A percentile compares a stretch with the other conserved stretches of the same genome.
Evolutionary conservation across 2,113 vertebrate species (phyloP).

Genomic region (Capricornis sumatraensis): DNA sequence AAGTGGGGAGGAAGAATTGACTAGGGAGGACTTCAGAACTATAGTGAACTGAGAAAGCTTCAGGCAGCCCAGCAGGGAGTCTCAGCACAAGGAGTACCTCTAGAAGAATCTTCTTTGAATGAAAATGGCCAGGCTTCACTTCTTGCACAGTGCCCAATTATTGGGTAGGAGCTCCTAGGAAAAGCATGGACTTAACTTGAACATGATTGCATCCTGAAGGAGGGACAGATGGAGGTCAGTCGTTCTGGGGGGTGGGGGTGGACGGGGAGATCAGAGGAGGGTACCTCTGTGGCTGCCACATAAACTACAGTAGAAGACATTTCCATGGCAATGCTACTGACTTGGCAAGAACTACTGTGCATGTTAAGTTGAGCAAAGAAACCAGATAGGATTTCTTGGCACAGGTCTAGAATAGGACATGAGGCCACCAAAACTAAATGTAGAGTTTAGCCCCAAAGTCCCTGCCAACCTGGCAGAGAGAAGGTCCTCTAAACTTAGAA

Average conservation of each 20-base stretch:
- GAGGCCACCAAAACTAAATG: neutral
- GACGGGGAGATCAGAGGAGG: neutral
- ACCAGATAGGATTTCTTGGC: neutral
- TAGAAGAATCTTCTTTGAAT: neutral
- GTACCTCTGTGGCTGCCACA: neutral
- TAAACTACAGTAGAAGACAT: neutral
- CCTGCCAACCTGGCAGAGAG: neutral
- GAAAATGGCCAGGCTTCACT: neutral
- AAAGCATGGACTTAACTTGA: neutral
- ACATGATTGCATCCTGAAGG: neutral
- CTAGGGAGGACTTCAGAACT: neutral
- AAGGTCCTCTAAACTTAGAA: neutral
- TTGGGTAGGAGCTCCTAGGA: neutral
- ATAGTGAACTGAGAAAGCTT: neutral
- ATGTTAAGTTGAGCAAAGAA: neutral
- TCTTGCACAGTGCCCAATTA: neutral
- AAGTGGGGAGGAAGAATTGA: no score
- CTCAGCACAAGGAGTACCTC: neutral
- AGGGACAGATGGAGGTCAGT: neutral
- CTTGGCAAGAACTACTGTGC: neutral
- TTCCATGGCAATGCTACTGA: neutral
- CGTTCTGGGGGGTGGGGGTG: neutral
- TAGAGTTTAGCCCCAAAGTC: neutral
- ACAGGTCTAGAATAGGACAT: neutral
- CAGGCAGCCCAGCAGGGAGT: neutral